Base-by-base conservation (phyloP, 2,113 vertebrate species). In the Nothocercus julius region DNA sequence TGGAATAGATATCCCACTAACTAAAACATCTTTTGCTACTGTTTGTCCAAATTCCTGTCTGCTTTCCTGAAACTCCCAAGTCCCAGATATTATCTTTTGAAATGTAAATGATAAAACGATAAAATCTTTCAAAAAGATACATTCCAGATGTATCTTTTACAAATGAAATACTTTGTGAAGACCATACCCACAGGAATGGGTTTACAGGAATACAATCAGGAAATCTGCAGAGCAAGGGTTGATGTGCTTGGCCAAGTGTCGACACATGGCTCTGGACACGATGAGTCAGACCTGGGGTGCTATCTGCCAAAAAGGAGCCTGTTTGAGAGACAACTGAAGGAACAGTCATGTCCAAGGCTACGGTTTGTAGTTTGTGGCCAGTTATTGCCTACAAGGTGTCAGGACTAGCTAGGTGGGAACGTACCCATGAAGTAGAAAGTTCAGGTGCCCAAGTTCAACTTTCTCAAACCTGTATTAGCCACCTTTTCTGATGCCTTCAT, bases 21-120 rank as follows among this genome's bases (percentile, higher is more conserved):
- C 18, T 47, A 63, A 62, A 86, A 2, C 20, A 64, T 6, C 1
- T 34, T 59, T 81, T 73, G 12, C 36, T 38, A 38, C 19, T 68
- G 12, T 18, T 10, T 53, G 11, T 28, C 15, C 21, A 47, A 63
- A 6, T 32, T n/a, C 14, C 7, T 1, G 1, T 5, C n/a, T 20
- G 18, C 30, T 73, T 77, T 54, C 11, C 54, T 69, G 68, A 61
- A 77, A 56, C 3, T 14, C 30, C 25, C 49, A 54, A 3, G 16
- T 22, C 21, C 53, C 20, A 87, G 86, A 45, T 22, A 9, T 15
- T n/a, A 12, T 67, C 28, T 75, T 15, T 5, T 32, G n/a, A n/a
- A n/a, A n/a, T n/a, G n/a, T n/a, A n/a, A n/a, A n/a, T n/a, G n/a
- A n/a, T n/a, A n/a, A n/a, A n/a, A n/a, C n/a, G n/a, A n/a, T n/a